A percentile compares a stretch with the other conserved stretches of the same genome.
phyloP scores from a whole-genome alignment of 2,888 invertebrate genomes.

The Germaria angustata region DNA sequence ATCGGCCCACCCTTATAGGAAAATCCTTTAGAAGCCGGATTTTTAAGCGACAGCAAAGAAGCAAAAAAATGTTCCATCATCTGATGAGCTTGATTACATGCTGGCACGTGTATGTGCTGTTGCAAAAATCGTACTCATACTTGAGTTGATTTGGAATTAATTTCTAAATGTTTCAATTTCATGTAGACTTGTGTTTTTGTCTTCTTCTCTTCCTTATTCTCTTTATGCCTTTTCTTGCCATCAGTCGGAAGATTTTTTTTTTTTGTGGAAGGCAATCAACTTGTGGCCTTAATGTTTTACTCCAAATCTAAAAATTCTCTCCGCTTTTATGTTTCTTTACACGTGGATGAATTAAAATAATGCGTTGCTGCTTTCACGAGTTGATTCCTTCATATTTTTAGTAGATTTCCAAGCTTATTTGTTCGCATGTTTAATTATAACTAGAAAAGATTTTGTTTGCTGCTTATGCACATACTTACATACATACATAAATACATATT shows the following conservation, averaged over 20 bases:
- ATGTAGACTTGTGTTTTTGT: conserved; percentile 25
- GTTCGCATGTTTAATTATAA: conserved; percentile 66
- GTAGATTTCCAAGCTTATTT: conserved; percentile 47
- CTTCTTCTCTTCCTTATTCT: not conserved
- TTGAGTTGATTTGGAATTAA: conserved; percentile 60
- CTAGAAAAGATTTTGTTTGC: conserved; percentile 51
- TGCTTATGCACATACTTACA: not conserved
- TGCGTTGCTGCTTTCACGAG: conserved; percentile 52
- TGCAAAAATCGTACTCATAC: conserved; percentile 51
- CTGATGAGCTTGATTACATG: conserved; percentile 59
- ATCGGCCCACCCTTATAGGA: no score
- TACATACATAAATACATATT: no score
- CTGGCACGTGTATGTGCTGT: conserved; percentile 56
- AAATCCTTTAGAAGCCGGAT: not conserved
- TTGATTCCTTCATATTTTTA: conserved; percentile 19
- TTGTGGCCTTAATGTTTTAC: conserved; percentile 24
- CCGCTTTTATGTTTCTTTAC: conserved; percentile 44
- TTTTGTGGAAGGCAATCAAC: conserved; percentile 23
- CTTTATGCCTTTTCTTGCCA: not conserved
- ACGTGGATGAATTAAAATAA: conserved; percentile 62
- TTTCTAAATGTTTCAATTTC: conserved; percentile 67
- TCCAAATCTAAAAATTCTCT: conserved; percentile 2
- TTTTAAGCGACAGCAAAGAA: conserved; percentile 24
- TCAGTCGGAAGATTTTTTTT: not conserved
- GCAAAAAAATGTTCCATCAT: conserved; percentile 35